Evolutionary conservation across 2,113 vertebrate species (phyloP), one percentile per base, ranked within the genome.

Genomic region (Dromiciops gliroides): DNA sequence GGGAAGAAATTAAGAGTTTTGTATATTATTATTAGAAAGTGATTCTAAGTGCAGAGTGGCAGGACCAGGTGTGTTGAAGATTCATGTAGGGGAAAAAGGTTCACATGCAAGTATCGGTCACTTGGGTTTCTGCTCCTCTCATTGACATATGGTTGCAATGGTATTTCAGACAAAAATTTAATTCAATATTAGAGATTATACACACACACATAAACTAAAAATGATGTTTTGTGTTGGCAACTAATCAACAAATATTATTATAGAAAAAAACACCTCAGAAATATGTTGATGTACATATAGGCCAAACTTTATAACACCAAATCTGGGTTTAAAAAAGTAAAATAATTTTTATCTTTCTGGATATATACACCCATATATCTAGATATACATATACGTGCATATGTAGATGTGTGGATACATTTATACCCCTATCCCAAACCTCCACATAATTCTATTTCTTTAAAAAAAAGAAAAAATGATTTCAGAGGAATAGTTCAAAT

Each of bases 61-160:
- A 93, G 53, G 51, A 56, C n/a, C 26, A 37, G 51, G 90, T 97
- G 89, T 94, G 93, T 97, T 91, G 95, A 97, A 90, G 49, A 94
- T 95, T 91, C 93, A 25, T 3, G 1, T 94, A 53, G 83, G 51
- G 52, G 53, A 91, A 90, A 90, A 97, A 95, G 91, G 51, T 48
- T 97, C 97, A 95, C 97, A 90, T 96, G 94, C 52, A 96, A 98
- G 95, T 98, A 96, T 95, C 96, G 97, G 89, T 97, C 95, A 95
- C 96, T 1, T 8, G n/a, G 31, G 83, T 95, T 98, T 95, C 56
- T 67, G 56, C 11, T 56, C 31, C 11, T 75, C 1, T 75, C 14
- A 44, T 6, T 44, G 67, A 37, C 16, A 83, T 44, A 44, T 83
- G 16, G 67, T 44, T 83, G 12, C 26, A 83, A 8, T 83, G n/a